Percentiles rank a stretch among this genome's conserved stretches.
Conservation (phyloP, 2,888 invertebrate species). For the Orthonevra nobilis region DNA sequence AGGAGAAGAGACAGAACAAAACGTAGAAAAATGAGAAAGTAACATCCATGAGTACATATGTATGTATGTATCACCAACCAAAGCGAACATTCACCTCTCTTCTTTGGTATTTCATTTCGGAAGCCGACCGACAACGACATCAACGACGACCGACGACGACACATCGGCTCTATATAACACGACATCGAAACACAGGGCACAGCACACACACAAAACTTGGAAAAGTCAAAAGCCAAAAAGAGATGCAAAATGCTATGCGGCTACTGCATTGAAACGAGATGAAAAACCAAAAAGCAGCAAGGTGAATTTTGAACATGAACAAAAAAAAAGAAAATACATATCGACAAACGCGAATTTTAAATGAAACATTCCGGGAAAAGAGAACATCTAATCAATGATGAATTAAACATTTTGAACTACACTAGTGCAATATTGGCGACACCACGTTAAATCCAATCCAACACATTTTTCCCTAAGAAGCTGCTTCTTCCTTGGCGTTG, state of each 20-base stretch:
- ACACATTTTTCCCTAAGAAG: slow-evolving; percentile 19
- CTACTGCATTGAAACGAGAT: slow-evolving; percentile 50
- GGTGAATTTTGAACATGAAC: slow-evolving; percentile 33
- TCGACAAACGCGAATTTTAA: slow-evolving; percentile 18
- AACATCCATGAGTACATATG: slow-evolving; percentile 20
- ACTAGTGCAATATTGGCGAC: slow-evolving; percentile 19
- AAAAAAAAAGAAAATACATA: slow-evolving; percentile 6
- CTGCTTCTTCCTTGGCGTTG: not conserved
- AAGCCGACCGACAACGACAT: slow-evolving; percentile 46
- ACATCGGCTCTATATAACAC: slow-evolving; percentile 6
- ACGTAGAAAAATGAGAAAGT: slow-evolving; percentile 40
- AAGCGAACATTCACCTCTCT: slow-evolving; percentile 69
- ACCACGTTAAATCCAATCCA: slow-evolving; percentile 20
- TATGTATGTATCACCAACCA: slow-evolving; percentile 42
- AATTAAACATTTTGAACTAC: slow-evolving; percentile 23
- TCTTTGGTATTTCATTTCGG: slow-evolving; percentile 69
- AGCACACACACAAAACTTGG: slow-evolving; percentile 45
- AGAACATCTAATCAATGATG: not conserved
- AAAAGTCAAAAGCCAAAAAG: slow-evolving; percentile 58
- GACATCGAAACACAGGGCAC: too few species aligned
- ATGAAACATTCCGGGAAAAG: slow-evolving; percentile 9
- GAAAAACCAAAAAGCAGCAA: slow-evolving; percentile 36
- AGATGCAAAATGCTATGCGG: slow-evolving; percentile 27
- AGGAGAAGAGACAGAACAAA: slow-evolving; percentile 48
- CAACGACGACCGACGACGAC: slow-evolving; percentile 18